Base-by-base conservation (phyloP, 2,797 vertebrate species). In the Loriculus beryllinus region DNA sequence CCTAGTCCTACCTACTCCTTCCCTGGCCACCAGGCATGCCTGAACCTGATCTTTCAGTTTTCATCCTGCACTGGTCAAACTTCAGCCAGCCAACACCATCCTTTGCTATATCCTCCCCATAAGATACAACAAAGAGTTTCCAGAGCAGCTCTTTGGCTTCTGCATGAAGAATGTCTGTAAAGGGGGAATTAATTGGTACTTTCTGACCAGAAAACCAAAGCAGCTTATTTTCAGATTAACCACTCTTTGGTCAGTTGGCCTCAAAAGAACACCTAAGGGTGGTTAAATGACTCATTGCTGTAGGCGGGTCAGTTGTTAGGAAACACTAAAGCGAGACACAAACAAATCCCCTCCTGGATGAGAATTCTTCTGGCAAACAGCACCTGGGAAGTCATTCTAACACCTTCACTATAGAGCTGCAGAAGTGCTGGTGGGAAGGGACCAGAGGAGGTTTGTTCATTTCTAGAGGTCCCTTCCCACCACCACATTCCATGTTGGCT, bases 401-500 rank as follows among this genome's bases (percentile, higher is more conserved):
- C 39, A 63, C 9, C 26, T 82, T 42, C 6, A 3, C 80, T 62
- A 37, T 0, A 71, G 64, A 77, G 35, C 9, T 85, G 77, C 13
- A 37, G 31, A 40, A 45, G 20, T 31, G 51, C 18, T 77, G 56
- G 14, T 47, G 20, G 33, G 47, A 43, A 31, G 7, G 15, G 28
- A 25, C 39, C 12, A 2, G 26, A 7, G 37, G 39, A 69, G 18
- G 7, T 23, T 23, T 42, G 26, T 40, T 8, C 22, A 17, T 62
- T 71, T 79, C 63, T 26, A 65, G 67, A 49, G 22, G 10, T 45
- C 23, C 10, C 31, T 79, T 82, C 39, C 23, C 23, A 48, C 19
- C 45, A 6, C 5, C 6, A 3, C 33, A 0, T 0, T 13, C 6
- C 6, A 3, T 25, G 1, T 0, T 15, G 23, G 22, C 31, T 76